Base-by-base conservation (phyloP, 2,113 vertebrate genomes). In the Synchiropus splendidus region DNA sequence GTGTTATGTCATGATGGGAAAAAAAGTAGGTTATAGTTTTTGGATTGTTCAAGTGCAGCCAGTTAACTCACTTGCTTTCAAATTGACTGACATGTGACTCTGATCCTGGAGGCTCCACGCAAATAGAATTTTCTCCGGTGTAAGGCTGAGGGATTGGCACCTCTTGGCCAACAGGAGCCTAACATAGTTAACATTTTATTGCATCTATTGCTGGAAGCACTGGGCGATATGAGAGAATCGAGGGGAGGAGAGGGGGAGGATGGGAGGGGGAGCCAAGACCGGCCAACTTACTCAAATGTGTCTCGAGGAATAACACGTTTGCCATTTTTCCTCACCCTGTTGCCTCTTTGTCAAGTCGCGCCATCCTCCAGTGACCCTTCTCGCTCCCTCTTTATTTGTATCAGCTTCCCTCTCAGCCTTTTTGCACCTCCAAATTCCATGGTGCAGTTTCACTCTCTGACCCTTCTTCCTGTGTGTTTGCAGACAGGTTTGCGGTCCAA, bases 1-100 rank as follows among this genome's bases (percentile, higher is more conserved):
- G 62, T 63, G 42, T 75, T 79, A 72, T 70, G 65, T 81, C 74
- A 76, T 16, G 39, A 51, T 51, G 8, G 4, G 21, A 27, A 45
- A 45, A 56, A 64, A 80, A 82, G 64, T 80, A 64, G 73, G 75
- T 75, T 79, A 67, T 71, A 68, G 39, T 67, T 76, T 70, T 54
- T 5, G 41, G 54, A 70, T 69, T 67, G 52, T 39, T 66, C 52
- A 67, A 15, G 61, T 40, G 35, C 48, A 53, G 32, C 10, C 38
- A 64, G 63, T 34, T 27, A 27, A 27, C 21, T 5, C 21, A n/a
- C n/a, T n/a, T n/a, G n/a, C 21, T 27, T 8, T 27, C 4, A 35
- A n/a, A 14, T 12, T 27, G 63, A 52, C 46, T 54, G 45, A 54
- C 58, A 48, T 50, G 39, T 33, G 53, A 61, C 46, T 45, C 42